Evolutionary conservation across 2,113 vertebrate genomes (phyloP).

Genomic region (Addax nasomaculatus): DNA sequence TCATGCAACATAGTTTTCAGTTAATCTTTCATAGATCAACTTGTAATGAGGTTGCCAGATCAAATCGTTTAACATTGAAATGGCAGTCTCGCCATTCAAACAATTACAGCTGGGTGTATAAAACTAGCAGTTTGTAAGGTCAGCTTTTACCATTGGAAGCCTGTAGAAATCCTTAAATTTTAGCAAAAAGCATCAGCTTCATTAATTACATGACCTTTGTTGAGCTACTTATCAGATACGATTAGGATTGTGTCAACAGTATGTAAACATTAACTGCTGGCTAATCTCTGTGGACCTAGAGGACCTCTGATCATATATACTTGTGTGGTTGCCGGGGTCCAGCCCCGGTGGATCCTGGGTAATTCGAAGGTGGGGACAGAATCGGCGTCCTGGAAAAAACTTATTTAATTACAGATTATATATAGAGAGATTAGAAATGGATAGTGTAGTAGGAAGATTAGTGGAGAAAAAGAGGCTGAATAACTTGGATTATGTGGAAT

Average conservation of each 20-base stretch:
- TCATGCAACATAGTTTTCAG: background rate
- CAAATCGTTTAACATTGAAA: background rate
- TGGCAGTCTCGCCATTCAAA: background rate
- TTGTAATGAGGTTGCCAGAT: background rate
- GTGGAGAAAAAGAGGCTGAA: no score
- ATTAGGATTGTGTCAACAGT: background rate
- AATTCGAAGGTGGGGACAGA: no score
- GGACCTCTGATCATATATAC: conserved; percentile 24
- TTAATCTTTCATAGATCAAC: background rate
- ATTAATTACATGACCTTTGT: background rate
- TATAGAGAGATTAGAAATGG: no score
- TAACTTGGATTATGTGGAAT: no score
- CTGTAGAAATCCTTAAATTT: background rate
- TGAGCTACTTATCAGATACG: background rate
- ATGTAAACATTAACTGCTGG: background rate
- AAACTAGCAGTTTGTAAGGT: background rate
- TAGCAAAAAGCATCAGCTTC: background rate
- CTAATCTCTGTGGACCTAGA: conserved; percentile 34
- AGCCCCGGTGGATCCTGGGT: no score
- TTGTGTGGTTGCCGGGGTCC: background rate
- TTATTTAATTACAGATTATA: no score
- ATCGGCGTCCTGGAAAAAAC: no score
- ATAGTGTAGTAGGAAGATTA: no score
- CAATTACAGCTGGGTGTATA: background rate
- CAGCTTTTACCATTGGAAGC: background rate